Percentiles rank a stretch among this genome's conserved stretches.
Conservation (phyloP, 2,888 invertebrate genomes). For the Anagyrus pseudococci region DNA sequence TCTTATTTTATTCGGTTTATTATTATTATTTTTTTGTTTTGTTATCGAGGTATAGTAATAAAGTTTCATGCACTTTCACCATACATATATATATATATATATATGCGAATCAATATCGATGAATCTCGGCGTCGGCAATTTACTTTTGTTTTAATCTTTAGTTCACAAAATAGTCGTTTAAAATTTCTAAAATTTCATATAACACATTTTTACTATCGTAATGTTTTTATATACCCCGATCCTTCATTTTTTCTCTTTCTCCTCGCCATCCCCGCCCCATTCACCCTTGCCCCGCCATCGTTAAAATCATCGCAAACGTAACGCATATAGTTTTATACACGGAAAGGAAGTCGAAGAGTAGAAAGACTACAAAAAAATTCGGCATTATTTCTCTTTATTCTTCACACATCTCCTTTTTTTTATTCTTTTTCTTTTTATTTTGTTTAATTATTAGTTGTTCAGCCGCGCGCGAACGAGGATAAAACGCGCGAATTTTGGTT, state of each 20-base stretch:
- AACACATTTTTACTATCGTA: constrained; percentile 33
- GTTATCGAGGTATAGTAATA: no score
- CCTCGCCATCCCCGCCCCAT: no score
- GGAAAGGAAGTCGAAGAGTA: constrained; percentile 23
- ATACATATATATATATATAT: no score
- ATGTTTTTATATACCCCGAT: neutral
- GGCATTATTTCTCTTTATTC: neutral
- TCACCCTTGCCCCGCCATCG: no score
- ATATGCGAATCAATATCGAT: neutral
- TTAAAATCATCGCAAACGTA: constrained; percentile 35
- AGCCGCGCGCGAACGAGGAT: neutral
- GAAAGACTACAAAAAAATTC: constrained; percentile 27
- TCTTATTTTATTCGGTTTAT: neutral
- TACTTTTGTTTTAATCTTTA: neutral
- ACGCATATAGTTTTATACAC: constrained; percentile 23
- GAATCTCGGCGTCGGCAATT: neutral
- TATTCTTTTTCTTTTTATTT: constrained; percentile 11
- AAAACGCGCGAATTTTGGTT: neutral
- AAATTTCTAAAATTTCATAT: constrained; percentile 34
- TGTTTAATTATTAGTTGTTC: no score
- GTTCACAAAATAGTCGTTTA: constrained; percentile 34
- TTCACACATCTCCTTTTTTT: neutral
- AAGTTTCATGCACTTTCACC: no score
- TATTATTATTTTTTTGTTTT: neutral
- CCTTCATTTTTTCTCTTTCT: constrained; percentile 22